Base-by-base conservation (phyloP, 2,888 invertebrate species). In the Cistogaster globosa region DNA sequence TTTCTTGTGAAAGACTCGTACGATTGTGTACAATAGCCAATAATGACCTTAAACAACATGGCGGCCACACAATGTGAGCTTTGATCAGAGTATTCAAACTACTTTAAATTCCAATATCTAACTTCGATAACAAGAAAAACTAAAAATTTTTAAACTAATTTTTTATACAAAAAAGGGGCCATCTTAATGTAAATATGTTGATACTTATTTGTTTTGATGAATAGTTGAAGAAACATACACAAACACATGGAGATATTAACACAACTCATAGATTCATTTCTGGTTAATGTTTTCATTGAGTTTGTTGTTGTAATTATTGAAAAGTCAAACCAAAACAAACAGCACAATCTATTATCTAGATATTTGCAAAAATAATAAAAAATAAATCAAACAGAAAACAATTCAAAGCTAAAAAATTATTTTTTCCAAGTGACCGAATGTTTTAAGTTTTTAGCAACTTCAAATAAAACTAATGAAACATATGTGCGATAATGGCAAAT, bases 211-310 rank as follows among this genome's bases (percentile, higher is more conserved):
- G 12, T 48, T 72, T 60, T 36, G 6, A 71, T 71, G 45, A 45
- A 58, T 58, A 14, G 16, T 22, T 67, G 2, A 11, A 53, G 8
- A 53, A 53, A 53, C 0, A 18, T 7, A 53, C 2, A 53, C 9
- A 53, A 18, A 48, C 16, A 42, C 9, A 42, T 42, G 11, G 1
- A 42, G 1, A 12, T 12, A 12, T 12, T 0, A 42, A 42, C 0
- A 42, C 12, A 42, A 42, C 36, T 2, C 42, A 48, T 20, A 67
- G 32, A 76, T 36, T 53, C 65, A 48, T 67, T 57, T 57, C 65
- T 76, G 48, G 20, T 16, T 58, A 76, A 57, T 76, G 67, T 45
- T 76, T 71, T 65, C 65, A 71, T 76, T 76, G 51, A 42, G 22
- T n/a, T 42, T 55, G 48, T 42, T 71, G 5, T 11, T 38, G 62